These are phyloP conservation scores for Rosalia funebris DNA, from an alignment of 2,888 invertebrate species.

Conservation along the genomic window DNA sequence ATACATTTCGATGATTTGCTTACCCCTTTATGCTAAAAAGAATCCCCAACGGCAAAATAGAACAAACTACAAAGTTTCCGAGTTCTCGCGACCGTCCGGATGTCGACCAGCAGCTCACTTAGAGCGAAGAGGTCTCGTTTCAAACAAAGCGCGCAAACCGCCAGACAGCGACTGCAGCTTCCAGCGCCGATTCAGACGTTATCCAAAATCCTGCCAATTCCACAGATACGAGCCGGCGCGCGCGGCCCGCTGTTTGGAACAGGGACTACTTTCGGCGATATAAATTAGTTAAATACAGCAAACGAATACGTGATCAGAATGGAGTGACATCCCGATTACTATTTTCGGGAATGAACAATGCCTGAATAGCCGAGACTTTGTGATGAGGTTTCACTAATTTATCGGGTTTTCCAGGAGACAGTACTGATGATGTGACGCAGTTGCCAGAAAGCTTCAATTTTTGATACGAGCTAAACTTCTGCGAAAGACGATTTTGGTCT, in stretches of 20 bases:
- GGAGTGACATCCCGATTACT: conserved; percentile 5
- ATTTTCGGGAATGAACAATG: conserved; percentile 2
- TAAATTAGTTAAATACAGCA: conserved; percentile 33
- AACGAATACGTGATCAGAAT: conserved; percentile 29
- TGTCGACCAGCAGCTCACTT: neutral
- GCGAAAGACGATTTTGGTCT: too few species aligned
- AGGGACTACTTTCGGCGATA: conserved; percentile 20
- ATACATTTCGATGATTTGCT: too few species aligned
- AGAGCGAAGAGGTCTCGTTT: conserved; percentile 15
- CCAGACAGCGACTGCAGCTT: conserved; percentile 52
- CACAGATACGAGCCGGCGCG: conserved; percentile 49
- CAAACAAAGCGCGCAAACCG: conserved; percentile 40
- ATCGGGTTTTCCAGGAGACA: too few species aligned
- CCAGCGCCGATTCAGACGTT: conserved; percentile 50
- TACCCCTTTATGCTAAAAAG: conserved; percentile 1
- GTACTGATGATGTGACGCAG: too few species aligned
- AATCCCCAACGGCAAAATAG: conserved; percentile 4
- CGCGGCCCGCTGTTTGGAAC: too few species aligned
- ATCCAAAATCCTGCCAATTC: conserved; percentile 47
- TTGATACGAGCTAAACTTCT: too few species aligned
- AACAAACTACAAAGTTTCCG: conserved; percentile 21
- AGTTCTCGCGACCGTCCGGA: conserved; percentile 12
- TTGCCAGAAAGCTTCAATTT: too few species aligned
- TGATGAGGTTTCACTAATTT: conserved; percentile 1
- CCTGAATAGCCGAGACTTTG: neutral